phyloP scores from a whole-genome alignment of 2,113 vertebrate species.

The Megaceryle maxima region DNA sequence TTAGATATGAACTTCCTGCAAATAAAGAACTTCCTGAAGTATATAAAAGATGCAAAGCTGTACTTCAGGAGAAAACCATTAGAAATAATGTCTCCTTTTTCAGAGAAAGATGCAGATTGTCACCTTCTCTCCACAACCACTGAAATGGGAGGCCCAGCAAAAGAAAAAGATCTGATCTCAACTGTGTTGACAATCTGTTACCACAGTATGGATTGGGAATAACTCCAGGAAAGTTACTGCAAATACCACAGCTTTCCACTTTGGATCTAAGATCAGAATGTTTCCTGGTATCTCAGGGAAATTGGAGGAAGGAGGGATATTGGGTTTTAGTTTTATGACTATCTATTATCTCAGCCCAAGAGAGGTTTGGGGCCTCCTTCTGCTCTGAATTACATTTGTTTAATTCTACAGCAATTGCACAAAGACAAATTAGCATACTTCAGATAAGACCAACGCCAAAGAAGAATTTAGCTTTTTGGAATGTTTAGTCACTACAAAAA shows the following conservation, averaged over 20 bases:
- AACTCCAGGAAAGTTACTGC: neutral
- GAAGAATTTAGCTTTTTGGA: neutral
- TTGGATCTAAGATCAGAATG: neutral
- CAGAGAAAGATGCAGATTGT: neutral
- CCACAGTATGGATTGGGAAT: neutral
- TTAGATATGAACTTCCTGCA: neutral
- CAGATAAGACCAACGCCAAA: neutral
- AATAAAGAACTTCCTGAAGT: neutral
- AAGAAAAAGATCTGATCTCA: neutral
- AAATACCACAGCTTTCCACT: constrained; percentile 9
- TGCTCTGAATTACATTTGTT: neutral
- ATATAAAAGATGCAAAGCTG: neutral
- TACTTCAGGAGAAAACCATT: neutral
- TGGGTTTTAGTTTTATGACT: neutral
- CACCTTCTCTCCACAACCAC: neutral
- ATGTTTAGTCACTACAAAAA: neutral
- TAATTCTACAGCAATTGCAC: neutral
- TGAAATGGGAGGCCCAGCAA: neutral
- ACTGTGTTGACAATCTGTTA: neutral
- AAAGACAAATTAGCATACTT: neutral
- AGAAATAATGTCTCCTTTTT: neutral
- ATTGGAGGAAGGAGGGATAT: neutral
- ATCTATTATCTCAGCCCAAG: neutral
- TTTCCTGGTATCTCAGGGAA: neutral
- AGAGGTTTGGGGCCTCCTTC: neutral